Conservation (phyloP, 2,113 vertebrate genomes). For the Sphyrna mokarran region DNA sequence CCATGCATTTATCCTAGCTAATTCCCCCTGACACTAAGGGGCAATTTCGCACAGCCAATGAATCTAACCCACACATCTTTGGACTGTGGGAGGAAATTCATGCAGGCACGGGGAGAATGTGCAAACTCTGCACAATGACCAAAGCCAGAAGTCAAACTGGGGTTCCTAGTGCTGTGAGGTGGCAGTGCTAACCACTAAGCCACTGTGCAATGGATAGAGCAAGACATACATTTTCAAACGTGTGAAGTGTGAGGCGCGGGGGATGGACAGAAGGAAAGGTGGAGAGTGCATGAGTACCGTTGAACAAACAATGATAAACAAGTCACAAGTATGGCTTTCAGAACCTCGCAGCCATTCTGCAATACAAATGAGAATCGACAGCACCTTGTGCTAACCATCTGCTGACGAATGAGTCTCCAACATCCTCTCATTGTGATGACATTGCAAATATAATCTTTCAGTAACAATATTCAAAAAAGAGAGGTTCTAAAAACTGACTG, state of each 20-base stretch:
- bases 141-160: too few relatives aligned
- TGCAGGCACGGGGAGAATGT: too few relatives aligned
- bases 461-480: neutral
- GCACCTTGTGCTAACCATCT: neutral
- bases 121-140: too few relatives aligned
- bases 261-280: neutral
- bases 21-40: too few relatives aligned
- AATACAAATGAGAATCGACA: constrained; percentile 16
- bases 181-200: too few relatives aligned
- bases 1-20: too few relatives aligned
- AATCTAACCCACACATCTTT: too few relatives aligned
- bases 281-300: neutral
- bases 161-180: too few relatives aligned
- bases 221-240: neutral
- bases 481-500: neutral
- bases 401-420: neutral
- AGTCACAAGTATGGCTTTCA: neutral
- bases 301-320: neutral
- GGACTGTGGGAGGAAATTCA: too few relatives aligned
- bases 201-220: too few relatives aligned
- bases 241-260: neutral
- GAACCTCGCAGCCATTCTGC: constrained; percentile 11
- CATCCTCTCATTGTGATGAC: neutral
- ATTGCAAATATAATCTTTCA: constrained; percentile 18
- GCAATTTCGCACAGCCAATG: too few relatives aligned